Percentiles rank a stretch among this genome's conserved stretches.
phyloP scores from a whole-genome alignment of 2,797 vertebrate species.

The Erethizon dorsatum region DNA sequence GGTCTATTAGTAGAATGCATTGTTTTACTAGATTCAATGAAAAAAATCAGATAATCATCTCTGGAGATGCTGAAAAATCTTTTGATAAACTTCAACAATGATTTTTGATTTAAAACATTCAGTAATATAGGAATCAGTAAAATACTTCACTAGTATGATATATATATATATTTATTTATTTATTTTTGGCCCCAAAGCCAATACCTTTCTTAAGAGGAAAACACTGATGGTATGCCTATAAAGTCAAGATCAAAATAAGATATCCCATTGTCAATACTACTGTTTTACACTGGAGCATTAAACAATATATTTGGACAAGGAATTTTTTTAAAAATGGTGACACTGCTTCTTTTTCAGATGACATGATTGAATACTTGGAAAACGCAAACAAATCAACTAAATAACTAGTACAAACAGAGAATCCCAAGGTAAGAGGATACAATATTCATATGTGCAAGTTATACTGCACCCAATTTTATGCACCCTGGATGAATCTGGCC shows the following conservation, averaged over 20 bases:
- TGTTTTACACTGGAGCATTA: neutral
- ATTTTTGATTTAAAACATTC: neutral
- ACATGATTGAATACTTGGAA: neutral
- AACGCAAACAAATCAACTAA: neutral
- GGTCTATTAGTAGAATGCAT: conserved; percentile 1
- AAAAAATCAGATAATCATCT: conserved; percentile 43
- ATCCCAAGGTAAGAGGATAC: neutral
- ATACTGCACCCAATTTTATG: neutral
- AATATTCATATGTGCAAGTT: neutral
- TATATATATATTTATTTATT: neutral
- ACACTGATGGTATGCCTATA: neutral
- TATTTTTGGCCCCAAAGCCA: neutral
- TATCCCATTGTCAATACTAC: neutral
- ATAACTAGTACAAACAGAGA: neutral
- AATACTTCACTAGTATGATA: conserved; percentile 27
- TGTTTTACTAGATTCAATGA: conserved; percentile 50
- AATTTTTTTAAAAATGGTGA: neutral
- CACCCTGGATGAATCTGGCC: neutral
- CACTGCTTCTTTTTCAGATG: conserved; percentile 32
- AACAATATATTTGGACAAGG: neutral
- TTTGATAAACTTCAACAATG: conserved; percentile 22
- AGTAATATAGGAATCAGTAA: neutral
- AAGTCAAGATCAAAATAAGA: conserved; percentile 27
- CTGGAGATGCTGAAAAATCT: conserved; percentile 32
- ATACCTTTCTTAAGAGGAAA: conserved; percentile 9